Base-by-base conservation (phyloP, 2,888 invertebrate species). In the Melanotus villosus region DNA sequence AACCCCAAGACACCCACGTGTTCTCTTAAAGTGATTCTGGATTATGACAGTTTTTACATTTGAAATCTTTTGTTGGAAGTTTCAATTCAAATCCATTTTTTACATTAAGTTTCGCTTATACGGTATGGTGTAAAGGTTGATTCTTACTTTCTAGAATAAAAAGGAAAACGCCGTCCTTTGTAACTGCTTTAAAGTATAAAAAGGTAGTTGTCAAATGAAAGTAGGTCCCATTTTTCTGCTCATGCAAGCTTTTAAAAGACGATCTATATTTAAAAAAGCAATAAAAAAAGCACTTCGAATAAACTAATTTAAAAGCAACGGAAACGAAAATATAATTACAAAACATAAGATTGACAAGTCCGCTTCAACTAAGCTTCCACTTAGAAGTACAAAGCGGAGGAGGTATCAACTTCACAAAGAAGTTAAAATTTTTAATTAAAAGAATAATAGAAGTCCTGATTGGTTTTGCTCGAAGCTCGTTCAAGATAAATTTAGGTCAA, bases 351-450 rank as follows among this genome's bases (percentile, higher is more conserved):
- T 73, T 71, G 73, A 73, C 71, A 71, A 71, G 59, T 59, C 32
- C 59, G 59, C 58, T 63, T 30, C 47, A 45, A 68, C 52, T 58
- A 65, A 68, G 66, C 52, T 50, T 45, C 58, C 56, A 62, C 60
- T 68, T 63, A 60, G 66, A 66, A 68, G 56, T 65, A 68, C 70
- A 70, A 72, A 68, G 62, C 63, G 47, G 52, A 43, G 59, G 60
- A 71, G 68, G 73, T 73, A 73, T 70, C 68, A 73, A 57, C 65
- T 70, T 71, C 67, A 67, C 64, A 70, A 65, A 59, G 65, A 70
- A 73, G 69, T 67, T 73, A 71, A 71, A 70, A 67, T 71, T 73
- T 73, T 73, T 73, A 73, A 73, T 73, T 73, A 73, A 73, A 68
- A 71, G 68, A 71, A 71, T 70, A 70, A 70, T 70, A 70, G 65